Evolutionary conservation across 2,113 vertebrate species (phyloP).

Genomic region (Acrocephalus arundinaceus): DNA sequence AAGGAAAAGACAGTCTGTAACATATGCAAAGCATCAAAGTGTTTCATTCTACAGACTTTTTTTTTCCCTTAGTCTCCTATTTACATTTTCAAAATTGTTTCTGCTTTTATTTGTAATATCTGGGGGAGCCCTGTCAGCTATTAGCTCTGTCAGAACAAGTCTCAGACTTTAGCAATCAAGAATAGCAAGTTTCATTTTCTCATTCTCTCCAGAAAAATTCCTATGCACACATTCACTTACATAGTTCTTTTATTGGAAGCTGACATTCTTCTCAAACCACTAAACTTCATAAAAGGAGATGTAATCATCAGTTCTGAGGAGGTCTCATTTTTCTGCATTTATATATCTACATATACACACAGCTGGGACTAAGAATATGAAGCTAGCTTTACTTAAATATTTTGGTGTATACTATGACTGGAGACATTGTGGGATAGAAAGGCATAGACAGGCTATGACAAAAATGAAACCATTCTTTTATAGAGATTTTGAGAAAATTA

Average conservation of each 20-base stretch:
- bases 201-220: neutral
- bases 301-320: neutral
- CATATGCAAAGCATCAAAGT: neutral
- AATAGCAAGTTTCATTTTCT: neutral
- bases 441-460: neutral
- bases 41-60: neutral
- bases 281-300: neutral
- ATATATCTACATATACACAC: fast-evolving
- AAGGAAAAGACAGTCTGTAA: neutral
- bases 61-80: neutral
- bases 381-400: neutral
- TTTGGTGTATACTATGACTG: neutral
- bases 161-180: neutral
- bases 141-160: neutral
- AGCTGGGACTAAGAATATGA: neutral
- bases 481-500: neutral
- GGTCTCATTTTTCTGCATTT: neutral
- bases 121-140: neutral
- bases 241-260: neutral
- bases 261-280: neutral
- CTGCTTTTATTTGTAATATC: neutral
- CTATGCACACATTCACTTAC: neutral
- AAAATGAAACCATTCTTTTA: neutral
- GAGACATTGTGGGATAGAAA: neutral
- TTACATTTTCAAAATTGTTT: neutral